These are phyloP conservation scores for Myzus persicae DNA, from an alignment of 1,140 invertebrate genomes.

Conservation along the genomic window DNA sequence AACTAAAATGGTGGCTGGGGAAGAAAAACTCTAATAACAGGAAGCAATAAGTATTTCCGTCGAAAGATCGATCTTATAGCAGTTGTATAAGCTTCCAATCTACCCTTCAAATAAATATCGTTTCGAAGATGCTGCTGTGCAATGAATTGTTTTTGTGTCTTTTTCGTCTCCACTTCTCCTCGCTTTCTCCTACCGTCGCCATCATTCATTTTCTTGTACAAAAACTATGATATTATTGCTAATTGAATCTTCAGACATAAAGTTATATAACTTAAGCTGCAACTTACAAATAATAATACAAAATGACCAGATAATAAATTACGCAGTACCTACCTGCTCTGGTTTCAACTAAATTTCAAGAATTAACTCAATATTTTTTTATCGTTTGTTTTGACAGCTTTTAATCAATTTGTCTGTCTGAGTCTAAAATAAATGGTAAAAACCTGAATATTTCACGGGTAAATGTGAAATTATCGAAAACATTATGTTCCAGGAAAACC, in stretches of 20 bases:
- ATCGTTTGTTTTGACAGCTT: not conserved
- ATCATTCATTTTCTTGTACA: not conserved
- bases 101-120: conserved; percentile 9
- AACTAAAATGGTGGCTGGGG: not conserved
- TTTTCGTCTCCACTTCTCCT: not conserved
- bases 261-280: not conserved
- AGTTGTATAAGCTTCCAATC: conserved; percentile 17
- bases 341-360: not conserved
- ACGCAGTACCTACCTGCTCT: not conserved
- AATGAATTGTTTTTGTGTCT: conserved; percentile 8
- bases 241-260: not conserved
- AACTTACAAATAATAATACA: not conserved
- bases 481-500: not conserved
- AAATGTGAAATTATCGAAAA: not conserved
- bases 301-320: not conserved
- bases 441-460: not conserved
- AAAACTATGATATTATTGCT: not conserved
- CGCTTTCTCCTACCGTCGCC: not conserved
- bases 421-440: not conserved
- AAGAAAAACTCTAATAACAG: conserved; percentile 3
- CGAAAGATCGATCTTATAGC: conserved; percentile 8
- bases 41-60: conserved; percentile 11
- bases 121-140: not conserved
- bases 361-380: not conserved
- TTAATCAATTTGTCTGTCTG: not conserved